These are phyloP conservation scores for Tragelaphus eurycerus DNA, from an alignment of 2,797 vertebrate genomes.

Conservation along the genomic window DNA sequence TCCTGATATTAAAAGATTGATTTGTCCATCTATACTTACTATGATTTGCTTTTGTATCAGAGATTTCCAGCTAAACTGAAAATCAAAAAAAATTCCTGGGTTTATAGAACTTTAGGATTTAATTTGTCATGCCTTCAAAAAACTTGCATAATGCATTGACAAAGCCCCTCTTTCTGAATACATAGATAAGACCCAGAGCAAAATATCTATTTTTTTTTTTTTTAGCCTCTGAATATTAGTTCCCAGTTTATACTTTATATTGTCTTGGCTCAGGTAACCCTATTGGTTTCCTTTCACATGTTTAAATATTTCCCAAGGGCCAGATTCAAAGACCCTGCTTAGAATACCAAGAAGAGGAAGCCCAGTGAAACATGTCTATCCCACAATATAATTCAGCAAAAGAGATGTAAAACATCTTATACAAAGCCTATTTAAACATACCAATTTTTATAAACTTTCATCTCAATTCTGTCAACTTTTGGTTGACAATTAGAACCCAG, in stretches of 20 bases:
- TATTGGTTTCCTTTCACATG: neutral
- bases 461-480: neutral
- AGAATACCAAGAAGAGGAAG: neutral
- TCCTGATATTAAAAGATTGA: neutral
- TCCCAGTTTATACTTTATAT: neutral
- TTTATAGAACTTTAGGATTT: neutral
- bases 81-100: neutral
- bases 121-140: neutral
- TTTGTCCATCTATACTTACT: neutral
- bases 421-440: neutral
- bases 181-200: neutral
- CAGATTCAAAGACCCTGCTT: neutral
- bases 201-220: neutral
- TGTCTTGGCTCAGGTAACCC: neutral
- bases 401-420: neutral
- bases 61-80: neutral
- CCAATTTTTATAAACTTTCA: neutral
- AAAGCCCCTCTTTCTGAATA: neutral
- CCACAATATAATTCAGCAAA: neutral
- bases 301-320: neutral
- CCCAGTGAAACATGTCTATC: neutral
- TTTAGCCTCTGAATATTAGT: neutral
- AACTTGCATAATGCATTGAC: neutral
- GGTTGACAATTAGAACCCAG: neutral
- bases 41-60: neutral